Evolutionary conservation across 2,113 vertebrate genomes (phyloP), one percentile per base, ranked within the genome.

Genomic region (Lycaon pictus): DNA sequence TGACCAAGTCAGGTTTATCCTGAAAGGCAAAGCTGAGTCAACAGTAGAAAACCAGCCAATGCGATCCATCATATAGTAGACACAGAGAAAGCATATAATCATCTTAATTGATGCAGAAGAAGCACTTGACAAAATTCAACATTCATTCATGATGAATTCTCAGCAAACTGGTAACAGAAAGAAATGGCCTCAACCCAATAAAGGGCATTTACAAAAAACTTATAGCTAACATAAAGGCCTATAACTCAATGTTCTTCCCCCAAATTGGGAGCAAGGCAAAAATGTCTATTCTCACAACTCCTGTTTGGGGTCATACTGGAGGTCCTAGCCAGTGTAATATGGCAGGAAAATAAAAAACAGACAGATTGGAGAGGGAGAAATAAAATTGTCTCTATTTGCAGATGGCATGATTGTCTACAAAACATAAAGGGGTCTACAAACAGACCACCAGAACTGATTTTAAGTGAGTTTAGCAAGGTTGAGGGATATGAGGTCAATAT

Each of bases 281-380:
- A 12, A 29, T 7, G 35, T 32, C 25, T 11, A 8, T 12, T 48
- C 32, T 87, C 0, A 4, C 13, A 4, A 7, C 53, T 74, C 29
- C 35, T 7, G 4, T 6, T 63, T 48, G 16, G 0, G 0, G 1
- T 51, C 23, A 9, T 12, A 1, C 32, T n/a, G 9, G 65, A 67
- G 55, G 32, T 35, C 37, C 25, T 25, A 17, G 16, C 37, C 11
- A 22, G 56, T 8, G 37, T 53, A 37, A 35, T 6, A 27, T 2
- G 25, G 48, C 10, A 79, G 85, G 71, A 71, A 62, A 65, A 67
- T 29, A 8, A 62, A 56, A 74, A 76, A 62, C 22, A 62, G 9
- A 72, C n/a, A 65, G 3, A 23, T 1, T 58, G 43, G 11, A 77
- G 37, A 88, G 10, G 60, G 35, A 48, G 60, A 90, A 43, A 77